Evolutionary conservation across 2,888 invertebrate species (phyloP).

Genomic region (Drosophila bunnanda): DNA sequence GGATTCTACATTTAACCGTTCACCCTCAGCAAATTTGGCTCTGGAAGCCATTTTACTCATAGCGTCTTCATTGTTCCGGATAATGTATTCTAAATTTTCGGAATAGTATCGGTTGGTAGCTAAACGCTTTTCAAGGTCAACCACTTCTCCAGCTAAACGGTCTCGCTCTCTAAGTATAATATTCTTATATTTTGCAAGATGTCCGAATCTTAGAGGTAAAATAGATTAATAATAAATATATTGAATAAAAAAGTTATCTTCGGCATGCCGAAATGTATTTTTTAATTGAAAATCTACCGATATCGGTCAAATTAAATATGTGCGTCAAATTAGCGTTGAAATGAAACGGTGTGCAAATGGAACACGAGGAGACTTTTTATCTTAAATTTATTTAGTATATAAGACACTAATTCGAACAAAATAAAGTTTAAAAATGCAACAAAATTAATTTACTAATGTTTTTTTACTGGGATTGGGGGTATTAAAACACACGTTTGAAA

Average conservation of each 20-base stretch:
- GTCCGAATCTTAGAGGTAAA: constrained; percentile 6
- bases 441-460: too few relatives aligned
- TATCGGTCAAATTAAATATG: too few relatives aligned
- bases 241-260: background rate
- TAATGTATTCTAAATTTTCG: constrained; percentile 79
- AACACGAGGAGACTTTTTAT: too few relatives aligned
- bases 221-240: background rate
- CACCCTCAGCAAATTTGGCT: constrained; percentile 67
- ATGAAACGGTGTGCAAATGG: too few relatives aligned
- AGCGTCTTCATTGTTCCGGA: constrained; percentile 75
- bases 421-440: too few relatives aligned
- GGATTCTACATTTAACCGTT: constrained; percentile 67
- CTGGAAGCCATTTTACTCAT: constrained; percentile 63
- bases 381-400: too few relatives aligned
- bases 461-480: too few relatives aligned
- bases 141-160: constrained; percentile 79
- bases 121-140: constrained; percentile 79
- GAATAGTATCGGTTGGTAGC: constrained; percentile 79
- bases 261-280: background rate
- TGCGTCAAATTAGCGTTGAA: too few relatives aligned
- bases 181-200: constrained; percentile 75
- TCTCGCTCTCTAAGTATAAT: constrained; percentile 81
- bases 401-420: too few relatives aligned
- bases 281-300: too few relatives aligned
- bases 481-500: too few relatives aligned